Evolutionary conservation across 2,888 invertebrate genomes (phyloP), one percentile per base, ranked within the genome.

Genomic region (Crioceris asparagi): DNA sequence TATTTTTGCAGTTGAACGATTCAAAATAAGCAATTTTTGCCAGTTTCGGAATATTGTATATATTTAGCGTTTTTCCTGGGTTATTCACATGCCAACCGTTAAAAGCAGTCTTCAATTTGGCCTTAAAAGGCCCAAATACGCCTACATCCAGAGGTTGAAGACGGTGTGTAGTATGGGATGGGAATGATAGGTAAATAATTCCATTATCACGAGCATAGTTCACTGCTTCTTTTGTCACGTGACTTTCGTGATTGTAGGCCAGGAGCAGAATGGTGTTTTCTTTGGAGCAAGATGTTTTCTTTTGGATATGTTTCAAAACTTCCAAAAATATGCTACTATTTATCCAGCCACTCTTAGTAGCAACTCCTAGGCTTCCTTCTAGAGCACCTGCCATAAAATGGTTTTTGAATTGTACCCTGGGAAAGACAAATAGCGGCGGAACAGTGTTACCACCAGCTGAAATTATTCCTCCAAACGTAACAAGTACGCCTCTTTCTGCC

Each of bases 101-200:
- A 10, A 21, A 21, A 21, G 21, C 21, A 21, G 21, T 21, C 21
- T 21, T 21, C 7, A 21, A 10, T 21, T 21, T 21, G 21, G 7
- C 10, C 10, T 21, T 21, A 21, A 21, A 21, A 21, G 21, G 21
- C 21, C 21, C 21, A 21, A 21, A 21, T 21, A 21, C 21, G 6
- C 21, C 21, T 21, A 21, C 21, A 10, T 21, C 21, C 21, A 21
- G 10, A 21, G 21, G 21, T 21, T 21, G 21, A 6, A 21, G 21
- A 21, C 21, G 21, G 7, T 21, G 21, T 21, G 21, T 21, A 7
- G 21, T 21, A 10, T 21, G 21, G 21, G 21, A 10, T 16, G 58
- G 55, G 37, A 61, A 53, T 5, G 56, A 52, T 12, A 60, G 39
- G 34, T 56, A 33, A 15, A 54, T 40, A 27, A 62, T 50, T 5